Base-by-base conservation (phyloP, 2,113 vertebrate genomes). In the Oreotrochilus melanogaster region DNA sequence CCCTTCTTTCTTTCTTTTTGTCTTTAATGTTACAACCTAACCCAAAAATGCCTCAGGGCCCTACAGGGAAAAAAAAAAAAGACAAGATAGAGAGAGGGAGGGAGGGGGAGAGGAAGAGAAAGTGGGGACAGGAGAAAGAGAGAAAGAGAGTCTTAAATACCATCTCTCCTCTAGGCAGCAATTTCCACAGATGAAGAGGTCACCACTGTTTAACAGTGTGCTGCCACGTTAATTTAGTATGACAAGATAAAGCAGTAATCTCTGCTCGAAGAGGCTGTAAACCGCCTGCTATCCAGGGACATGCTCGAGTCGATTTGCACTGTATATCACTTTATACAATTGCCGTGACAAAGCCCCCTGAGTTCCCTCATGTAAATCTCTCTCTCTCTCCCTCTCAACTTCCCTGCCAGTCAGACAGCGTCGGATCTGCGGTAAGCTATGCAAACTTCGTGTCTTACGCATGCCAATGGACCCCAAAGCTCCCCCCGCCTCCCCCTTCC, bases 181-280 rank as follows among this genome's bases (percentile, higher is more conserved):
- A 97, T 98, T 98, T 98, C 97, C 98, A 97, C 98, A 98, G 98
- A 99, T 98, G 98, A 99, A 99, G 99, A 99, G 99, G 99, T 99
- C 98, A 99, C 98, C 94, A 96, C 98, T 98, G 97, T 98, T 98
- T 97, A 98, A 98, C 98, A 92, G 96, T 97, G 98, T 75, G 94
- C 98, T 96, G 97, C 98, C 98, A 97, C 97, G 98, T 98, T 99
- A 99, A 99, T 99, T 99, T 98, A 98, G 98, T 98, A 98, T 98
- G 99, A 99, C 99, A 99, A 99, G 98, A 99, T 99, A 99, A 99
- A 99, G 98, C 98, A 98, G 98, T 99, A 99, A 99, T 99, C 98
- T 97, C 97, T 62, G 97, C 98, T 98, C 91, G 73, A 96, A 97
- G 97, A 98, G 97, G 96, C 98, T 98, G 97, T 98, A 98, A 98